Percentiles rank a stretch among this genome's conserved stretches.
phyloP scores from a whole-genome alignment of 2,888 invertebrate species.

The Horisme vitalbata region DNA sequence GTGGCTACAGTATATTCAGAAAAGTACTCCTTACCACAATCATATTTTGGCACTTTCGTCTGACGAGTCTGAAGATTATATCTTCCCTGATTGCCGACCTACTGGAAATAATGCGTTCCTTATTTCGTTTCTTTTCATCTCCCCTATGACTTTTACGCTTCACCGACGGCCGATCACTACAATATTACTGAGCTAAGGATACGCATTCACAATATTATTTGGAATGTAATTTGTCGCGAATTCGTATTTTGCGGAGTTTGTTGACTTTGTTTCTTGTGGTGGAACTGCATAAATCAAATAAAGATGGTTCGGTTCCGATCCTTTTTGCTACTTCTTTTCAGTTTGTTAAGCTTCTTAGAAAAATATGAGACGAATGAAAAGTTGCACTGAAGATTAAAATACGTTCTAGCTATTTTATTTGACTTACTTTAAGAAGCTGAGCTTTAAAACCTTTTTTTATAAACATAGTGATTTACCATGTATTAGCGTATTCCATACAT shows the following conservation, averaged over 20 bases:
- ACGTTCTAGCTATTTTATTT: no score
- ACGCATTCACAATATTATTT: constrained; percentile 52
- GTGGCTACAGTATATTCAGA: not conserved
- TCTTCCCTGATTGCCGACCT: constrained; percentile 56
- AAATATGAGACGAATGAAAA: no score
- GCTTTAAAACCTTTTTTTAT: no score
- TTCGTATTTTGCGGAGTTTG: constrained; percentile 34
- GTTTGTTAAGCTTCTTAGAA: no score
- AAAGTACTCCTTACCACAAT: constrained; percentile 23
- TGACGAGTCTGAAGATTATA: constrained; percentile 53
- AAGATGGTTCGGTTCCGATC: constrained; percentile 9
- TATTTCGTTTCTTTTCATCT: constrained; percentile 47
- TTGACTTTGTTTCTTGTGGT: constrained; percentile 28
- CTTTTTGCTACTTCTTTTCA: not conserved
- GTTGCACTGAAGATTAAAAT: no score
- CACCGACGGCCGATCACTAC: constrained; percentile 45
- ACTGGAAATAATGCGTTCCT: constrained; percentile 60
- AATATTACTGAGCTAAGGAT: constrained; percentile 48
- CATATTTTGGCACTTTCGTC: constrained; percentile 48
- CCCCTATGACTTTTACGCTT: constrained; percentile 50
- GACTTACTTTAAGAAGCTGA: no score
- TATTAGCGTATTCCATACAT: no score
- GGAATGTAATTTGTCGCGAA: constrained; percentile 52
- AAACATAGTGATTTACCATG: no score
- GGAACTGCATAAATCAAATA: constrained; percentile 20